Conservation (phyloP, 2,113 vertebrate species). For the Bombycilla garrulus region DNA sequence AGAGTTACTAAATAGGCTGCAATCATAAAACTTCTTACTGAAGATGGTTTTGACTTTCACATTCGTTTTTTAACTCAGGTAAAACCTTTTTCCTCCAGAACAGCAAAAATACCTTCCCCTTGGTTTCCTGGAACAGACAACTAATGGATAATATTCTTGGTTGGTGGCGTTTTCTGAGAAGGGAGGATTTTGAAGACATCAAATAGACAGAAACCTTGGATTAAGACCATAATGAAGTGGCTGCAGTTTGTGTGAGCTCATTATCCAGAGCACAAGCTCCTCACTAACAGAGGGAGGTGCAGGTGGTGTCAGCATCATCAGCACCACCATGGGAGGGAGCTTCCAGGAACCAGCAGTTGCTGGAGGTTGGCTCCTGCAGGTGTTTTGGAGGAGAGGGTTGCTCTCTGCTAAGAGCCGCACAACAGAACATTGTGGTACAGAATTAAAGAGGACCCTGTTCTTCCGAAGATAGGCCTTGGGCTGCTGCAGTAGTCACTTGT, state of each 20-base stretch:
- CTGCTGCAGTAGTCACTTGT: not conserved
- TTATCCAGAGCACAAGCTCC: not conserved
- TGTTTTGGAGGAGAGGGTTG: too few species aligned
- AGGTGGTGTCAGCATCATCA: accelerated
- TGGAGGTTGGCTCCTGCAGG: not conserved
- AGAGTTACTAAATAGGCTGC: constrained; percentile 29
- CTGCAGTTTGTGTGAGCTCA: not conserved
- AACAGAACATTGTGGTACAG: not conserved
- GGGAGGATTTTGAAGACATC: not conserved
- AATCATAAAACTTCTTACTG: not conserved
- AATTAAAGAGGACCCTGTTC: not conserved
- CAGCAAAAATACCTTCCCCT: not conserved
- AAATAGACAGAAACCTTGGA: too few species aligned
- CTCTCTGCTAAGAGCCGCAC: accelerated
- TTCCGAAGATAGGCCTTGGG: not conserved
- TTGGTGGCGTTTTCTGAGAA: not conserved
- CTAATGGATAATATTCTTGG: not conserved
- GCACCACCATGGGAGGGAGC: accelerated
- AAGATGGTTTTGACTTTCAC: constrained; percentile 31
- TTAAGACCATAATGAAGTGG: not conserved
- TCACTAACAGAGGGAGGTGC: not conserved
- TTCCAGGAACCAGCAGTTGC: not conserved
- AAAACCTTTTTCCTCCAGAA: not conserved
- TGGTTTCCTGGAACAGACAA: not conserved
- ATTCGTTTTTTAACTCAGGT: not conserved